Conservation (phyloP, 23 tunicate genomes). For the Ascidia mentula region DNA sequence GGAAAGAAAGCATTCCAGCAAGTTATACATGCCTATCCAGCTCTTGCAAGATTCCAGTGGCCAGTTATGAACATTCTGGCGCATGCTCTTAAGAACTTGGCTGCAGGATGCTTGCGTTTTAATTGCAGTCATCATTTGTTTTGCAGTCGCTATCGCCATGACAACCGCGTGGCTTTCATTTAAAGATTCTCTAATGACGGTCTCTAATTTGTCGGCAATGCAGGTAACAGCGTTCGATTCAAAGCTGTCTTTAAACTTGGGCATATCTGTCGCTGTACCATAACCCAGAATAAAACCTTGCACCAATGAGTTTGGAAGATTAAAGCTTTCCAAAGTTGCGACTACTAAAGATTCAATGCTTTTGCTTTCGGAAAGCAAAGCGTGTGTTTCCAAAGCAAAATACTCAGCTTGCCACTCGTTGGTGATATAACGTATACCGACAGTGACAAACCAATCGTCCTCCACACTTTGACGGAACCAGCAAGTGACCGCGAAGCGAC, state of each 20-base stretch:
- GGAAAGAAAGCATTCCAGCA: background rate
- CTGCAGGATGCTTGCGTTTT: background rate
- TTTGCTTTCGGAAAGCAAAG: background rate
- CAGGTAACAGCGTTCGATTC: background rate
- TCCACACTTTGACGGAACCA: background rate
- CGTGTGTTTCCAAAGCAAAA: background rate
- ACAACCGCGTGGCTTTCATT: background rate
- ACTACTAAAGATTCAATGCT: background rate
- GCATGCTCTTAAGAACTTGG: background rate
- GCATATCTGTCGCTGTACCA: background rate
- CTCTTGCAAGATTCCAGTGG: background rate
- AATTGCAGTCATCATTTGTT: background rate
- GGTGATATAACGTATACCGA: background rate
- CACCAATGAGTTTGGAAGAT: background rate
- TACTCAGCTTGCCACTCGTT: background rate
- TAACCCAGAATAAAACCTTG: background rate
- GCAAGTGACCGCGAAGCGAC: background rate
- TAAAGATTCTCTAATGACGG: background rate
- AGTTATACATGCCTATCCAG: background rate
- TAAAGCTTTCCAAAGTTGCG: background rate
- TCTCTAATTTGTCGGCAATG: background rate
- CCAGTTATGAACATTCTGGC: background rate
- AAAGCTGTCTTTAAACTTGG: background rate
- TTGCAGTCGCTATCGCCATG: background rate
- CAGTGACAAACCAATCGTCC: background rate